Evolutionary conservation across 2,888 invertebrate genomes (phyloP), one percentile per base, ranked within the genome.

Genomic region (Oxystoma pomonae): DNA sequence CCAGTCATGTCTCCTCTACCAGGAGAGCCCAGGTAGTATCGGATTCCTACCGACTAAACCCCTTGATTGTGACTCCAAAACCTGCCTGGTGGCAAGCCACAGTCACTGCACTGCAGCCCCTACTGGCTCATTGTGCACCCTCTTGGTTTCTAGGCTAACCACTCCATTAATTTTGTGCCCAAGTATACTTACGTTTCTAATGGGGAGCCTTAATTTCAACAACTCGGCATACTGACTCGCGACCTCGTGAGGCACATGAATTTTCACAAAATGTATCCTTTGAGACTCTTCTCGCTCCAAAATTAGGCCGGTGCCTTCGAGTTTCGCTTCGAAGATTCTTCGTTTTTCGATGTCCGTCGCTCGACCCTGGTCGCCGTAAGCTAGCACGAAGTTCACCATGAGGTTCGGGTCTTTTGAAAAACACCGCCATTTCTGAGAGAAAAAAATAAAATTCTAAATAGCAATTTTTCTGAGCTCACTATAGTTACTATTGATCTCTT

Each of bases 141-240:
- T n/a, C n/a, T n/a, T n/a, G n/a, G n/a, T n/a, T n/a, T n/a, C n/a
- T n/a, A n/a, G n/a, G n/a, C n/a, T n/a, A n/a, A n/a, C n/a, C n/a
- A n/a, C n/a, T n/a, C n/a, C n/a, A n/a, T n/a, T n/a, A n/a, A n/a
- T n/a, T n/a, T n/a, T n/a, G n/a, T n/a, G n/a, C n/a, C n/a, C n/a
- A n/a, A n/a, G n/a, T 16, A 53, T 62, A 70, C 78, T 75, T 76
- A 88, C 88, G 82, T 85, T 82, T 80, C 87, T 90, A 78, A 92
- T 88, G 55, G 91, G 91, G 84, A 92, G 84, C 75, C 90, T 85
- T 49, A 92, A 82, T 78, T 91, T 90, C 71, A 92, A 83, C 66
- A 91, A 86, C 79, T 92, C 92, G 49, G 89, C 87, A 77, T 91
- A 91, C 69, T 89, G 83, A 64, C 86, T 83, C 18, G 91, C 78